phyloP scores from a whole-genome alignment of 2,888 invertebrate species.

The Dolichopus griseipennis region DNA sequence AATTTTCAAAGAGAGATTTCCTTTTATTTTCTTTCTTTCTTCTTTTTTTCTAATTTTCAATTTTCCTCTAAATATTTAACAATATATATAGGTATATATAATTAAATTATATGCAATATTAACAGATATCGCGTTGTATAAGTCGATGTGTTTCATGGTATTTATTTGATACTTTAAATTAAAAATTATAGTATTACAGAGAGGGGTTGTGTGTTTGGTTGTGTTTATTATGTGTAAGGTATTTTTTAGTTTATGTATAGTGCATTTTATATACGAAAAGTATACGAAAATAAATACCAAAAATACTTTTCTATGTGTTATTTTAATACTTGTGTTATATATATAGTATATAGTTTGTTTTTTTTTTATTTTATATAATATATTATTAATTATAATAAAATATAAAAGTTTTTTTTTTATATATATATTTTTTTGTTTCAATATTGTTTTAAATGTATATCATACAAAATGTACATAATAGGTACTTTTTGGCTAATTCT shows the following conservation, averaged over 20 bases:
- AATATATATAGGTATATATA: not conserved
- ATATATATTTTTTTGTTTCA: not conserved
- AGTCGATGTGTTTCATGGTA: slow-evolving; percentile 1
- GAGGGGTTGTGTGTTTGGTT: not conserved
- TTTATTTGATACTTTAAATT: slow-evolving; percentile 1
- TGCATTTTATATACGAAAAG: not conserved
- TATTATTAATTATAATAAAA: not conserved
- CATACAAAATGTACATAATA: slow-evolving; percentile 13
- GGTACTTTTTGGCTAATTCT: slow-evolving; percentile 9
- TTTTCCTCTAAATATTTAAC: not conserved
- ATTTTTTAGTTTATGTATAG: not conserved
- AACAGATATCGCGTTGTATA: slow-evolving; percentile 6
- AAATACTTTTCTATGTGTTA: not conserved
- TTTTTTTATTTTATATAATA: not conserved
- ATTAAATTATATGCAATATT: not conserved
- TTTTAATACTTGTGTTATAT: not conserved
- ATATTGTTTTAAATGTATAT: slow-evolving; percentile 8
- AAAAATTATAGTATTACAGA: too few relatives aligned
- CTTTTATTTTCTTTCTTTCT: not conserved
- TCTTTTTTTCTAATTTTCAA: not conserved
- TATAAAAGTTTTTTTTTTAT: not conserved
- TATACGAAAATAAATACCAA: not conserved
- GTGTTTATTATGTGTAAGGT: not conserved
- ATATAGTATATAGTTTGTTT: not conserved
- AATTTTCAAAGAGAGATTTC: not conserved